Percentiles rank a stretch among this genome's conserved stretches.
Evolutionary conservation across 2,113 vertebrate genomes (phyloP).

Genomic region (Rostratula benghalensis): DNA sequence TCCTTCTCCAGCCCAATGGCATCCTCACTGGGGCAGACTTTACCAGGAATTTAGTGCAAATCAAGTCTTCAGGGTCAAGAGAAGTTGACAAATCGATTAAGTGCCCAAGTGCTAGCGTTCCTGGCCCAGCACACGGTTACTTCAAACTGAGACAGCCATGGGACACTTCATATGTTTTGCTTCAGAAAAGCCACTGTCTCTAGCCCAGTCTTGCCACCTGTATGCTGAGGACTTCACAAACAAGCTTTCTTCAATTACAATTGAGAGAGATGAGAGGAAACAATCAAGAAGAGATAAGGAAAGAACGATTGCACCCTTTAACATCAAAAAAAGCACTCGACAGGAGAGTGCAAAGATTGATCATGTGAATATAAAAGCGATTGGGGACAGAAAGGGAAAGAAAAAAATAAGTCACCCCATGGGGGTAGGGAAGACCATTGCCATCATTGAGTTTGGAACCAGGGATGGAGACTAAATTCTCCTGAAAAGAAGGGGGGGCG

Average conservation of each 20-base stretch:
- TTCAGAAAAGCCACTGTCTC: background rate
- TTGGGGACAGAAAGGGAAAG: background rate
- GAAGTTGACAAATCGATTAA: background rate
- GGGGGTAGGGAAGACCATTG: background rate
- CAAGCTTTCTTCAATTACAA: background rate
- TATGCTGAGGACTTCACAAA: background rate
- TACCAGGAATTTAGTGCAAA: rapidly evolving
- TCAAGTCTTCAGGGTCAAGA: background rate
- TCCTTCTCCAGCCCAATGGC: background rate
- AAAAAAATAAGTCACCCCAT: background rate
- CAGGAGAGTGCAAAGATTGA: background rate
- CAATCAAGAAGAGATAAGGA: background rate
- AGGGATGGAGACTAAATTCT: background rate
- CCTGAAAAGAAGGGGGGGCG: background rate
- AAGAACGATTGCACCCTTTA: background rate
- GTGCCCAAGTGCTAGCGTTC: background rate
- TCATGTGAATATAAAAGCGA: background rate
- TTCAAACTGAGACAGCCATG: background rate
- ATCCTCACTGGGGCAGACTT: background rate
- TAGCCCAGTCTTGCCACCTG: background rate
- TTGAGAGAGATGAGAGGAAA: background rate
- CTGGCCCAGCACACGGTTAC: background rate
- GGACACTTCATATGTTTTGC: background rate
- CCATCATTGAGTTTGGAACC: background rate
- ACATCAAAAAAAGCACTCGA: background rate